Evolutionary conservation across 2,113 vertebrate species (phyloP).

Genomic region (Rhinopomastus cyanomelas): DNA sequence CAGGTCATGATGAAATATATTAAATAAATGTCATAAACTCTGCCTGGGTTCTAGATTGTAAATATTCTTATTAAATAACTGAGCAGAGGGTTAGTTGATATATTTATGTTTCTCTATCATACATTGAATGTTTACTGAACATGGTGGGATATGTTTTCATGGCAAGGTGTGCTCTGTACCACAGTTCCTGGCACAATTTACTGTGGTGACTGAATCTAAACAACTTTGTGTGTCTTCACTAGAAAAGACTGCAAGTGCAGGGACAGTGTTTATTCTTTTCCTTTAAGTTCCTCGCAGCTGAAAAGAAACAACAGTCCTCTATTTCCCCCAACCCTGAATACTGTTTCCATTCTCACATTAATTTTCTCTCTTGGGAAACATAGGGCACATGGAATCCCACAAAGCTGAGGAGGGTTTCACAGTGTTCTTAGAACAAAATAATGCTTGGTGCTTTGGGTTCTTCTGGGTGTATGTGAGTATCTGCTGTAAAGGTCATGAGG

Average conservation of each 20-base stretch:
- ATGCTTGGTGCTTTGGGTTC: neutral
- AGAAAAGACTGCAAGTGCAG: neutral
- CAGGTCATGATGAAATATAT: neutral
- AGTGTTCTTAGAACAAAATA: neutral
- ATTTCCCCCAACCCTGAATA: neutral
- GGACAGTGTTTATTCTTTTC: neutral
- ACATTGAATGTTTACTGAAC: neutral
- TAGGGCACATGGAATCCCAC: neutral
- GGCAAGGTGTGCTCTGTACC: neutral
- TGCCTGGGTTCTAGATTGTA: neutral
- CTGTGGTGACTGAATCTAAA: neutral
- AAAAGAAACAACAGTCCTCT: neutral
- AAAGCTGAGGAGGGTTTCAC: neutral
- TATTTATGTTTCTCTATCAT: neutral
- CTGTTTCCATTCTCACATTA: neutral
- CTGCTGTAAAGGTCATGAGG: neutral
- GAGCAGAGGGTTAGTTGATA: neutral
- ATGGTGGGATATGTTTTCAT: neutral
- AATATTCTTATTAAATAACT: neutral
- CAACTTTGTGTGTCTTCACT: neutral
- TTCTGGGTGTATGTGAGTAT: neutral
- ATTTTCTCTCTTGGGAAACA: neutral
- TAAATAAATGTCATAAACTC: neutral
- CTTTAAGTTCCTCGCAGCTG: neutral
- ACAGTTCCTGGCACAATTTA: neutral